Percentiles rank a stretch among this genome's conserved stretches.
These are phyloP conservation scores for Nemotelus pantherinus DNA, from an alignment of 2,888 invertebrate species.

Conservation along the genomic window DNA sequence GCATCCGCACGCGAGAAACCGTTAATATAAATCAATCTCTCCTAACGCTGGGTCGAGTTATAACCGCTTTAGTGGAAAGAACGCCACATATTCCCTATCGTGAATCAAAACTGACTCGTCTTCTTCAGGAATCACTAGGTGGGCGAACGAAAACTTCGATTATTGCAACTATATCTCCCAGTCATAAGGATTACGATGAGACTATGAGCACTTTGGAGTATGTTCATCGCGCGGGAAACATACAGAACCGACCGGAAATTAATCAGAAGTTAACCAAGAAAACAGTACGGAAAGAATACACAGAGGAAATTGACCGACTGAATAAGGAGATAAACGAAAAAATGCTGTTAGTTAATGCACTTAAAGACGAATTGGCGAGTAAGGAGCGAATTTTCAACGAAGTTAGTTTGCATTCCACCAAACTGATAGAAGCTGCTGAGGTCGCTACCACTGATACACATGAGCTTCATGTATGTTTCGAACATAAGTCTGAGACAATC, in stretches of 20 bases:
- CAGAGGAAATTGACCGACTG: constrained; percentile 89
- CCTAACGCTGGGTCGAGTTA: constrained; percentile 92
- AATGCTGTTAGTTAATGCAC: constrained; percentile 71
- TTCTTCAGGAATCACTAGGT: constrained; percentile 95
- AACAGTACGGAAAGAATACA: constrained; percentile 83
- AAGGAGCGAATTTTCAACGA: constrained; percentile 69
- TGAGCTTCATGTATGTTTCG: constrained; percentile 70
- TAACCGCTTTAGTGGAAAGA: constrained; percentile 91
- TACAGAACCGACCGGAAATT: constrained; percentile 89
- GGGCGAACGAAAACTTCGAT: constrained; percentile 97
- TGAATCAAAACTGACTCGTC: constrained; percentile 94
- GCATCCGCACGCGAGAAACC: constrained; percentile 86
- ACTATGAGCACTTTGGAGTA: constrained; percentile 95
- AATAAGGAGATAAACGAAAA: constrained; percentile 77
- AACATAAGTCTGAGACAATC: neutral
- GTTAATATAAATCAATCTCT: constrained; percentile 97
- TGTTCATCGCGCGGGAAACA: constrained; percentile 93
- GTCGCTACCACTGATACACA: constrained; percentile 70
- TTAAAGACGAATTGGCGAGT: constrained; percentile 74
- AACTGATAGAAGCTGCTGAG: constrained; percentile 73
- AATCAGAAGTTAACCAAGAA: constrained; percentile 89
- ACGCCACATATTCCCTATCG: constrained; percentile 95
- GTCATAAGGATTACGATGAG: constrained; percentile 87
- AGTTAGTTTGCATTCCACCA: constrained; percentile 64
- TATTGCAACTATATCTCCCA: constrained; percentile 95